Evolutionary conservation across 2,888 invertebrate genomes (phyloP).

Genomic region (Coenonympha arcania): DNA sequence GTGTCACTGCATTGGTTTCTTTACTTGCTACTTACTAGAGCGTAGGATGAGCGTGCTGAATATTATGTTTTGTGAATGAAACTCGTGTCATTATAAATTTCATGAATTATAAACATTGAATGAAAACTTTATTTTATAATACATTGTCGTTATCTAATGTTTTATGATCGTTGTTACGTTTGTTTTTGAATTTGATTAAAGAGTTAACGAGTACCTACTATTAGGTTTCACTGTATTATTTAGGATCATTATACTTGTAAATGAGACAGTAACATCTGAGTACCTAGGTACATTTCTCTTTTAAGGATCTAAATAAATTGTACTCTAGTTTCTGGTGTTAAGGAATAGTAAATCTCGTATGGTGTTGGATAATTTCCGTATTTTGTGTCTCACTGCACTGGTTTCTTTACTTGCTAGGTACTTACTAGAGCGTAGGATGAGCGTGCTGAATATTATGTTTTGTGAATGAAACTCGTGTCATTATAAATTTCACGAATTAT

Average conservation of each 20-base stretch:
- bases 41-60: slow-evolving; percentile 29
- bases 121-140: background rate
- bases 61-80: slow-evolving; percentile 7
- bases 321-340: no score
- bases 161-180: no score
- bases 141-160: background rate
- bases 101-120: no score
- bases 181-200: no score
- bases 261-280: no score
- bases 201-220: no score
- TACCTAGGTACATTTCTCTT: no score
- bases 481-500: background rate
- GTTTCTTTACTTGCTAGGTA: slow-evolving; percentile 30
- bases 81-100: background rate
- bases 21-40: slow-evolving; percentile 33
- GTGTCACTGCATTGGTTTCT: slow-evolving; percentile 33
- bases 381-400: slow-evolving; percentile 31
- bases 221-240: no score
- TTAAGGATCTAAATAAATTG: no score
- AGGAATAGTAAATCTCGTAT: no score
- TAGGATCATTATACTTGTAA: no score
- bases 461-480: slow-evolving; percentile 3
- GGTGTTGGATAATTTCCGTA: slow-evolving; percentile 37
- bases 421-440: slow-evolving; percentile 35
- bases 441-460: slow-evolving; percentile 14